A percentile compares a stretch with the other conserved stretches of the same genome.
phyloP scores from a whole-genome alignment of 2,888 invertebrate genomes.

The Brenthis hecate region DNA sequence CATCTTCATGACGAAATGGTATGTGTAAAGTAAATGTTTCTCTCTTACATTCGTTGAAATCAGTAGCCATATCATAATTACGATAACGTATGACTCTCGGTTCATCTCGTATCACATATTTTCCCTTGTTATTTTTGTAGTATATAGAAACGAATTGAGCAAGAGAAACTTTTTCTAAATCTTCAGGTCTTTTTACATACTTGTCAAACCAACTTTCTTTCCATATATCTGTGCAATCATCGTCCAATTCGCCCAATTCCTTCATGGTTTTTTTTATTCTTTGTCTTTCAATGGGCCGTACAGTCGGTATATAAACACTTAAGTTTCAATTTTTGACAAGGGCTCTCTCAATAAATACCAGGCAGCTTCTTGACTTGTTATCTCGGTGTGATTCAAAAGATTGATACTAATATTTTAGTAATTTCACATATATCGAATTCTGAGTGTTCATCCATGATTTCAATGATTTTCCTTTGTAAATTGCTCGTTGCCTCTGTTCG shows the following conservation, averaged over 20 bases:
- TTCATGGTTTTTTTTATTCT: conserved; percentile 49
- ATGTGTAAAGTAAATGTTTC: conserved; percentile 43
- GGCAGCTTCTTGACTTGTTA: conserved; percentile 56
- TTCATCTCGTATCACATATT: conserved; percentile 7
- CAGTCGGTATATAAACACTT: conserved; percentile 39
- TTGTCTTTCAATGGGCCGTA: conserved; percentile 51
- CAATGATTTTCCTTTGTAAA: conserved; percentile 51
- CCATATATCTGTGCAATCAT: conserved; percentile 52
- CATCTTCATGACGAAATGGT: conserved; percentile 36
- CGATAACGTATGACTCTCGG: conserved; percentile 32
- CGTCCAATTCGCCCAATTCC: conserved; percentile 47
- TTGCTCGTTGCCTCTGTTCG: conserved; percentile 52
- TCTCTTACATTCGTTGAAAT: conserved; percentile 50
- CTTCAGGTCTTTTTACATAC: conserved; percentile 54
- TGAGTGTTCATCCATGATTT: conserved; percentile 47
- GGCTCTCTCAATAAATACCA: conserved; percentile 45
- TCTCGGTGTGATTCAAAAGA: conserved; percentile 40
- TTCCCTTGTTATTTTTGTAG: conserved; percentile 28
- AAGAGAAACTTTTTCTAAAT: conserved; percentile 48
- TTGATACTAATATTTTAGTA: conserved; percentile 40
- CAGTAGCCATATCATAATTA: conserved; percentile 51
- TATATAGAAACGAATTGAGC: conserved; percentile 52
- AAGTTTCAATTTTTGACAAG: conserved; percentile 38
- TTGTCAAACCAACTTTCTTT: conserved; percentile 57
- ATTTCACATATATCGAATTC: conserved; percentile 44